Evolutionary conservation across 2,797 vertebrate species (phyloP).

Genomic region (Lacerta agilis): DNA sequence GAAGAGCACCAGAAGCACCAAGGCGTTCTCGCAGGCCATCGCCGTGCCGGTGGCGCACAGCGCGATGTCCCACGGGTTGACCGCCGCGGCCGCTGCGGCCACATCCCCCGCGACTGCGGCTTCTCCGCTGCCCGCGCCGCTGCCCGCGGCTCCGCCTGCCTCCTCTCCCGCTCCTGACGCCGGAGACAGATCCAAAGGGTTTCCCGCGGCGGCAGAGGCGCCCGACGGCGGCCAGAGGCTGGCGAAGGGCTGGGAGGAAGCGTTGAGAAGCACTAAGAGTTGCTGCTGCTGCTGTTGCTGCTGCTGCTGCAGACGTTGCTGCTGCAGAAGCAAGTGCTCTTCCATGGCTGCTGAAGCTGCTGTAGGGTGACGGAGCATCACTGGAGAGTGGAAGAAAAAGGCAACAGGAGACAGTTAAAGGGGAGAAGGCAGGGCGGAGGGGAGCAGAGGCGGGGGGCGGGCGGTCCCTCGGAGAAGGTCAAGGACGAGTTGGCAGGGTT

Average conservation of each 20-base stretch:
- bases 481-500: too few species aligned
- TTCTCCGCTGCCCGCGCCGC: conserved; percentile 33
- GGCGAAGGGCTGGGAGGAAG: conserved; percentile 13
- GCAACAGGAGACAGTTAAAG: conserved; percentile 27
- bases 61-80: conserved; percentile 90
- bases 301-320: conserved; percentile 46
- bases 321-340: conserved; percentile 1
- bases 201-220: conserved; percentile 62
- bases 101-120: too few species aligned
- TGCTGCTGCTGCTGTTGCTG: conserved; percentile 40
- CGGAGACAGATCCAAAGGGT: conserved; percentile 55
- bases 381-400: conserved; percentile 37
- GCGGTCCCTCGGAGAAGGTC: too few species aligned
- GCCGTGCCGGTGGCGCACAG: conserved; percentile 90
- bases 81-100: conserved; percentile 54
- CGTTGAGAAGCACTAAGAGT: conserved; percentile 46
- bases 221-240: neutral
- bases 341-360: conserved; percentile 39
- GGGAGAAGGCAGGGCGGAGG: neutral
- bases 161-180: conserved; percentile 14
- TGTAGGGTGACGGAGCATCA: conserved; percentile 52
- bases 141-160: conserved; percentile 11
- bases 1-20: conserved; percentile 90
- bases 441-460: too few species aligned
- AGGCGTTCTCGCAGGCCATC: conserved; percentile 89